Percentiles rank a stretch among this genome's conserved stretches.
These are phyloP conservation scores for Tachysurus vachellii DNA, from an alignment of 2,113 vertebrate species.

Conservation along the genomic window DNA sequence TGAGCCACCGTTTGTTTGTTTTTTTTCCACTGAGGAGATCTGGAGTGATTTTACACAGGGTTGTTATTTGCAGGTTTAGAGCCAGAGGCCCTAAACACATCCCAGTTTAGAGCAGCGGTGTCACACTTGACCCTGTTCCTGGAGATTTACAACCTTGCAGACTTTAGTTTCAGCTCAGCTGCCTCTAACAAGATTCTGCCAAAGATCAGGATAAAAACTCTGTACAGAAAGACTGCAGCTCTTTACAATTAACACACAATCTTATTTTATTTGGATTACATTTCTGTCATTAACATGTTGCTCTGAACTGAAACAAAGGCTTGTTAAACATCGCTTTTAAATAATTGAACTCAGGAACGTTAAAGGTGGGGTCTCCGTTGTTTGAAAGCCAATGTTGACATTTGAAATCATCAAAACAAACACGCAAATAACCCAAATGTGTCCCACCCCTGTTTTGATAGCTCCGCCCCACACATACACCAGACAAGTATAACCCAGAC, in stretches of 20 bases:
- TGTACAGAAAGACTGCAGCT: background rate
- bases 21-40: background rate
- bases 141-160: constrained; percentile 9
- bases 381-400: too few relatives aligned
- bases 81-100: background rate
- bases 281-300: background rate
- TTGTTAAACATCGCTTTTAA: too few relatives aligned
- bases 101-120: constrained; percentile 18
- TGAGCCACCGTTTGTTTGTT: background rate
- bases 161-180: background rate
- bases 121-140: background rate
- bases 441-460: too few relatives aligned
- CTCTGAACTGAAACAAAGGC: background rate
- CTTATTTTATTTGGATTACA: background rate
- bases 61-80: constrained; percentile 9
- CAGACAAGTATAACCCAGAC: too few relatives aligned
- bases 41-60: background rate
- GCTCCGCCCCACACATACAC: too few relatives aligned
- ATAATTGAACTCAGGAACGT: too few relatives aligned
- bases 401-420: too few relatives aligned
- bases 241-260: background rate
- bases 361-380: too few relatives aligned
- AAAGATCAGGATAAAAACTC: background rate
- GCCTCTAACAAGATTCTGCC: background rate
- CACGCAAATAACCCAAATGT: too few relatives aligned